Conservation (phyloP, 2,797 vertebrate genomes). For the Arnoldichthys spilopterus region DNA sequence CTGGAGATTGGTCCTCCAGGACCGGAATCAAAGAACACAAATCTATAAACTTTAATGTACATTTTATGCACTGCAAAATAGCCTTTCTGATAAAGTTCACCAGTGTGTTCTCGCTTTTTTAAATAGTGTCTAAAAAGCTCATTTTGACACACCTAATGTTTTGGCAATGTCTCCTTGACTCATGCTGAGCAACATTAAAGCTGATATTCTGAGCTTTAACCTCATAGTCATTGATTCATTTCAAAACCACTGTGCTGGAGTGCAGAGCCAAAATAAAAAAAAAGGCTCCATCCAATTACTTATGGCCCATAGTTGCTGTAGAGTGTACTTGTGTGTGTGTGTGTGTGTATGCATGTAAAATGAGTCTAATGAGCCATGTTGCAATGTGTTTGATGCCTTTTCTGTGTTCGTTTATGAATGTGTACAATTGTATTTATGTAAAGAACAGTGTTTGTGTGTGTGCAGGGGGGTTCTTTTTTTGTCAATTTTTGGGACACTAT, state of each 20-base stretch:
- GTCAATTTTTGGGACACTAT: neutral
- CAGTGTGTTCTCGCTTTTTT: neutral
- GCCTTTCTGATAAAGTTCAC: neutral
- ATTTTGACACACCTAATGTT: constrained; percentile 4
- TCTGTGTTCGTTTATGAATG: neutral
- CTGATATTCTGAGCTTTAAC: neutral
- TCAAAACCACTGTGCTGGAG: neutral
- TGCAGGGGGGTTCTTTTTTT: constrained; percentile 10
- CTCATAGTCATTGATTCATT: constrained; percentile 12
- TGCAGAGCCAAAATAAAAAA: neutral
- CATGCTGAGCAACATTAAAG: constrained; percentile 5
- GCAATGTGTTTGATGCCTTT: neutral
- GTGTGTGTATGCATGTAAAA: constrained; percentile 1
- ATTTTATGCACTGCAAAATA: no score
- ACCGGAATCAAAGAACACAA: neutral
- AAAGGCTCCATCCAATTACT: neutral
- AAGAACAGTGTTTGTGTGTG: constrained; percentile 6
- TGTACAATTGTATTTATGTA: neutral
- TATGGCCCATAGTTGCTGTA: neutral
- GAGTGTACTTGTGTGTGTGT: neutral
- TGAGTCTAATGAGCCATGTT: neutral
- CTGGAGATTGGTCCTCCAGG: neutral
- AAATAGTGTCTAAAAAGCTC: neutral
- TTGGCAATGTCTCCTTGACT: neutral
- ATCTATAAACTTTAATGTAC: no score